Conservation (phyloP, 2,888 invertebrate species). For the Petrophora chlorosata region DNA sequence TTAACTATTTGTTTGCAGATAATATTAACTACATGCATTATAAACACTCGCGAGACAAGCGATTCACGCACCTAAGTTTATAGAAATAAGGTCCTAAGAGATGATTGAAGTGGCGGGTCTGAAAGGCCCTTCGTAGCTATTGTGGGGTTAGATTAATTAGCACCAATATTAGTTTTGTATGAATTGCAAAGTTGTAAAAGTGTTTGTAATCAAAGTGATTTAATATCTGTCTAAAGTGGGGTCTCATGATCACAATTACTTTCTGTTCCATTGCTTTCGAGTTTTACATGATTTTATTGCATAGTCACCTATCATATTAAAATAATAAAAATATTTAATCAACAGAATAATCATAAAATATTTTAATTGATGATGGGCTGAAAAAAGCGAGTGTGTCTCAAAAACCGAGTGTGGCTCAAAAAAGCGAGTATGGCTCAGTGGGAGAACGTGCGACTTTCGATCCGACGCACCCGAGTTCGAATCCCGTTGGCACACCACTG, state of each 20-base stretch:
- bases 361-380: too few relatives aligned
- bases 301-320: too few relatives aligned
- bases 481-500: too few relatives aligned
- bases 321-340: neutral
- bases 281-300: too few relatives aligned
- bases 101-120: constrained; percentile 19
- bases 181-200: constrained; percentile 48
- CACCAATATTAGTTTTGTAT: constrained; percentile 57
- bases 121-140: constrained; percentile 29
- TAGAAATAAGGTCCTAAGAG: constrained; percentile 28
- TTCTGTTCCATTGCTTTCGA: too few relatives aligned
- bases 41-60: constrained; percentile 26
- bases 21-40: constrained; percentile 69
- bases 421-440: too few relatives aligned
- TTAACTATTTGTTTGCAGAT: constrained; percentile 80
- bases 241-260: neutral
- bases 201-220: constrained; percentile 26
- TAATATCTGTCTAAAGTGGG: constrained; percentile 11
- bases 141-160: constrained; percentile 60
- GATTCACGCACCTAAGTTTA: constrained; percentile 34
- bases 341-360: too few relatives aligned
- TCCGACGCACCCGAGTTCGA: too few relatives aligned
- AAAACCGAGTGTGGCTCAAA: too few relatives aligned
- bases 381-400: too few relatives aligned
- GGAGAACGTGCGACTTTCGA: too few relatives aligned